These are phyloP conservation scores for Eupleurogrammus muticus DNA, from an alignment of 2,797 vertebrate genomes.

Conservation along the genomic window DNA sequence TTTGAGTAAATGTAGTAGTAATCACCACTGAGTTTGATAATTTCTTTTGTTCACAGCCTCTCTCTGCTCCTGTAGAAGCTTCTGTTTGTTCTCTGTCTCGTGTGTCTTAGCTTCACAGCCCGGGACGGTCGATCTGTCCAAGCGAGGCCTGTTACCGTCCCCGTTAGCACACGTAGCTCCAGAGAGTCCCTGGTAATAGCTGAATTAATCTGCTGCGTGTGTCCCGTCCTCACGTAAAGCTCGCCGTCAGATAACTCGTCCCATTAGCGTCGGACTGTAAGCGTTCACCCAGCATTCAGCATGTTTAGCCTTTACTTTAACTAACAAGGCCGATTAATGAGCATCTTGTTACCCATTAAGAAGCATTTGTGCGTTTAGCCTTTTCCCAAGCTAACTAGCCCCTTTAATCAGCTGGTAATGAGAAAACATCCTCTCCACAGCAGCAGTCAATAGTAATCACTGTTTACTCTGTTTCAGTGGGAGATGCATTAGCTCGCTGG, in stretches of 20 bases:
- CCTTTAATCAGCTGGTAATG: constrained; percentile 98
- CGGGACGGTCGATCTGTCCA: constrained; percentile 42
- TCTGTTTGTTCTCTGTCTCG: too few relatives aligned
- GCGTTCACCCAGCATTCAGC: constrained; percentile 58
- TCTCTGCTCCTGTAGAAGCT: too few relatives aligned
- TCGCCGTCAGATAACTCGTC: constrained; percentile 58
- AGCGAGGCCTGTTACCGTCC: constrained; percentile 54
- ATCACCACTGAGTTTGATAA: too few relatives aligned
- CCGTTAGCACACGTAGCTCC: constrained; percentile 64
- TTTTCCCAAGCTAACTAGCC: constrained; percentile 85
- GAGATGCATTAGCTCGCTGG: constrained; percentile 64
- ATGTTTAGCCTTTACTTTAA: constrained; percentile 75
- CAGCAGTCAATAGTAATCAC: constrained; percentile 99
- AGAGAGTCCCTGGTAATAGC: constrained; percentile 59
- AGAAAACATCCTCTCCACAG: constrained; percentile 97
- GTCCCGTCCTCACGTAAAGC: constrained; percentile 53
- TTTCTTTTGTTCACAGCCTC: too few relatives aligned
- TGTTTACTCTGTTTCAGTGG: constrained; percentile 88
- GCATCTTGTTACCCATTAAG: constrained; percentile 81
- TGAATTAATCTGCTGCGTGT: constrained; percentile 63
- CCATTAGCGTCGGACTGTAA: constrained; percentile 69
- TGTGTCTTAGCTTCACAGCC: constrained; percentile 41
- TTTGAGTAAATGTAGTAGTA: too few relatives aligned
- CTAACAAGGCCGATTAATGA: constrained; percentile 77
- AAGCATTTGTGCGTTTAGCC: constrained; percentile 85